Evolutionary conservation across 2,797 vertebrate species (phyloP).

Genomic region (Parotocinclus haroldoi): DNA sequence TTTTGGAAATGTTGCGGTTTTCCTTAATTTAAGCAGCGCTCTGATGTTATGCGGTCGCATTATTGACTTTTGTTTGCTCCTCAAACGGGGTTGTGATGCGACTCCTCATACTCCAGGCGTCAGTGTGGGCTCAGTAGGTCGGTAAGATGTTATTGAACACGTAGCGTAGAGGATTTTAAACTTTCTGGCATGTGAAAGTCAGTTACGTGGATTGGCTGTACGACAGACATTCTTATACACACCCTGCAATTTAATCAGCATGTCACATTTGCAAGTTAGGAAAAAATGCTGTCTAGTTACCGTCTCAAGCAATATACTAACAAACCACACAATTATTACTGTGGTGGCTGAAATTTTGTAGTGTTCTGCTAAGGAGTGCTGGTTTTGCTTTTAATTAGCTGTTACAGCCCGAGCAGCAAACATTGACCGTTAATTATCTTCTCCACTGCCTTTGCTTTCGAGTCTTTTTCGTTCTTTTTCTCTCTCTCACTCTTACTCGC

Average conservation of each 20-base stretch:
- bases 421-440: not conserved
- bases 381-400: conserved; percentile 2
- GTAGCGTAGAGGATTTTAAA: too few species aligned
- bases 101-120: too few species aligned
- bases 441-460: not conserved
- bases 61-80: too few species aligned
- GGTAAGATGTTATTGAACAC: too few species aligned
- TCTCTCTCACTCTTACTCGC: not conserved
- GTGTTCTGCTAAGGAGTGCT: not conserved
- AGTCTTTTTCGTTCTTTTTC: not conserved
- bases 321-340: not conserved
- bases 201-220: too few species aligned
- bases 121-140: too few species aligned
- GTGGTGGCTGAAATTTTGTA: not conserved
- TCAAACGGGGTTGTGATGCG: too few species aligned
- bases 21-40: too few species aligned
- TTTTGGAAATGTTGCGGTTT: too few species aligned
- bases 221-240: too few species aligned
- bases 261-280: not conserved
- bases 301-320: not conserved
- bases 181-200: too few species aligned
- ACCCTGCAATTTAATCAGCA: not conserved
- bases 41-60: too few species aligned
- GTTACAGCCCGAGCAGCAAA: not conserved
- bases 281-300: not conserved